These are phyloP conservation scores for Ptychoptera albimana DNA, from an alignment of 2,888 invertebrate genomes.

Conservation along the genomic window DNA sequence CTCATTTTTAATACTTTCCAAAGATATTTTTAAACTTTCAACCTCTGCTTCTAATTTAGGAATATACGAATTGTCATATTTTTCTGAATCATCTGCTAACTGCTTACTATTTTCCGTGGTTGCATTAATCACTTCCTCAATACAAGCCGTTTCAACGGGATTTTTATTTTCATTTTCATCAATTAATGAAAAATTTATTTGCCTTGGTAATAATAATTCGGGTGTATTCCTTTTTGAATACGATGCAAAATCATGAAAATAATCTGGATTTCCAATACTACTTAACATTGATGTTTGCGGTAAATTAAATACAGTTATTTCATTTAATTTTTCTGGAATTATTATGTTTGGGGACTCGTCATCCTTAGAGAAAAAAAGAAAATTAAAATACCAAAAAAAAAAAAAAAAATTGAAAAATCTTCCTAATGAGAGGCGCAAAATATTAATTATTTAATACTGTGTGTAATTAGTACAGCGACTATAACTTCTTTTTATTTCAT, in stretches of 20 bases:
- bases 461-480: too few relatives aligned
- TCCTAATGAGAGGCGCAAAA: too few relatives aligned
- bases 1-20: conserved; percentile 13
- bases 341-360: too few relatives aligned
- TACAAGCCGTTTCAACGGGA: conserved; percentile 18
- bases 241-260: conserved; percentile 17
- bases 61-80: conserved; percentile 34
- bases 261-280: conserved; percentile 24
- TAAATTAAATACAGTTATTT: conserved; percentile 1
- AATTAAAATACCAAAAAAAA: too few relatives aligned
- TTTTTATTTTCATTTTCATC: conserved; percentile 24
- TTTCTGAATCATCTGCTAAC: conserved; percentile 19
- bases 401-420: too few relatives aligned
- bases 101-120: conserved; percentile 27
- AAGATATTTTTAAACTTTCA: conserved; percentile 9
- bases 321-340: not conserved
- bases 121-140: conserved; percentile 17
- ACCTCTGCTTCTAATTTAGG: conserved; percentile 3
- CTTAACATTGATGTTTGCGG: not conserved
- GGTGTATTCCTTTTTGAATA: conserved; percentile 11
- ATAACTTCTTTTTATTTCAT: too few relatives aligned
- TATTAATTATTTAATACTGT: too few relatives aligned
- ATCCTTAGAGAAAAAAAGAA: too few relatives aligned
- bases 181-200: conserved; percentile 32
- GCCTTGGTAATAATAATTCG: conserved; percentile 18